A percentile compares a stretch with the other conserved stretches of the same genome.
Conservation (phyloP, 2,113 vertebrate species). For the Romanogobio albipinnatus region DNA sequence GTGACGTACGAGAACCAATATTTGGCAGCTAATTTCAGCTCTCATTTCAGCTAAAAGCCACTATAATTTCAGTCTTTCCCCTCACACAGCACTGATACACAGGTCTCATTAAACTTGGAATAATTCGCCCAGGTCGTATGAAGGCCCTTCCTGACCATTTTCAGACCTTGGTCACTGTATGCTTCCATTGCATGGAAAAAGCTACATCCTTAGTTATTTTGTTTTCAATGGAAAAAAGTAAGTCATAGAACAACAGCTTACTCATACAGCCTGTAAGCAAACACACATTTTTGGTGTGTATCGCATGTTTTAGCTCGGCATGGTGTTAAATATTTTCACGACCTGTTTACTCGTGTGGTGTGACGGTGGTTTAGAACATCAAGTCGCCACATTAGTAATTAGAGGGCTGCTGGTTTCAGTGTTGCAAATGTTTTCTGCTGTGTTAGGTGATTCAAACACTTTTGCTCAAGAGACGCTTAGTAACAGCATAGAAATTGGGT, state of each 20-base stretch:
- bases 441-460: too few species aligned
- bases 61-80: too few species aligned
- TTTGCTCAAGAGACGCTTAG: neutral
- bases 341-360: constrained; percentile 22
- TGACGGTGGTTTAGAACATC: neutral
- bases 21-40: too few species aligned
- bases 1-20: too few species aligned
- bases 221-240: neutral
- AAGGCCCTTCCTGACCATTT: neutral
- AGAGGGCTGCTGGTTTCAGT: neutral
- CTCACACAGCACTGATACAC: too few species aligned
- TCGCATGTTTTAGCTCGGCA: neutral
- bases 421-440: neutral
- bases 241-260: neutral
- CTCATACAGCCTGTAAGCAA: neutral
- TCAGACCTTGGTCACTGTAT: neutral
- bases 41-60: too few species aligned
- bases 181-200: neutral
- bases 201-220: neutral
- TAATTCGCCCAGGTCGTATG: too few species aligned
- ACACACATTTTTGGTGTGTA: neutral
- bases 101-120: too few species aligned
- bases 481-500: neutral
- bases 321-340: constrained; percentile 14
- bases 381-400: neutral